Percentiles rank a stretch among this genome's conserved stretches.
Evolutionary conservation across 2,888 invertebrate genomes (phyloP).

Genomic region (Neocrepidodera transversa): DNA sequence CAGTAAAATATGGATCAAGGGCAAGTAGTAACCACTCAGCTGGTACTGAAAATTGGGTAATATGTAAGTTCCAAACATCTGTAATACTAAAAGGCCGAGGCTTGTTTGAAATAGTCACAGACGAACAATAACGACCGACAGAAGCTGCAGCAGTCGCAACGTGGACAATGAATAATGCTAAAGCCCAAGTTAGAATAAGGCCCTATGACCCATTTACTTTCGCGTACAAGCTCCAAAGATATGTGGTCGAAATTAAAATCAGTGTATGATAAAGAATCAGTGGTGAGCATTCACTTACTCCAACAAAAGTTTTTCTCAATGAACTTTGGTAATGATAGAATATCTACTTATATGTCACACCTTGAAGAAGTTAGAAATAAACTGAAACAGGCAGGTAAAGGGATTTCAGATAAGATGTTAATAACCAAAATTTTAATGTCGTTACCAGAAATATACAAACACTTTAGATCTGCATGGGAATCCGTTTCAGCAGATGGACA

Average conservation of each 20-base stretch:
- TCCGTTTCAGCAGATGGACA: constrained; percentile 40
- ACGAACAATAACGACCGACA: constrained; percentile 7
- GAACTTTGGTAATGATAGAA: constrained; percentile 14
- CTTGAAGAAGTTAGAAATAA: constrained; percentile 37
- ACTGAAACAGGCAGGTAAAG: constrained; percentile 34
- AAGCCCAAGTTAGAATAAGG: constrained; percentile 39
- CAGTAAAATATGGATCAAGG: too few species aligned
- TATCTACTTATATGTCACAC: constrained; percentile 28
- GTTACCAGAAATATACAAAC: constrained; percentile 33
- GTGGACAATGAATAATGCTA: constrained; percentile 40
- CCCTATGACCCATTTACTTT: constrained; percentile 35
- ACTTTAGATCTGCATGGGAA: constrained; percentile 39
- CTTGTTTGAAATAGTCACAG: constrained; percentile 17
- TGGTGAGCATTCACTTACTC: constrained; percentile 32
- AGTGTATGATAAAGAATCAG: constrained; percentile 35
- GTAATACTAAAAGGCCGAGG: constrained; percentile 27
- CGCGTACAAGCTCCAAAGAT: constrained; percentile 31
- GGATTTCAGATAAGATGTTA: constrained; percentile 38
- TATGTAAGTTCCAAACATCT: constrained; percentile 37
- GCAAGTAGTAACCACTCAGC: too few species aligned
- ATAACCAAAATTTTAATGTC: constrained; percentile 38
- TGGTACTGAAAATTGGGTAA: constrained; percentile 31
- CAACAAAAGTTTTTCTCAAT: constrained; percentile 30
- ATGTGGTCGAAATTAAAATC: constrained; percentile 41
- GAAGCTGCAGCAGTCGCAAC: constrained; percentile 9